Evolutionary conservation across 2,113 vertebrate species (phyloP).

Genomic region (Lasiurus borealis): DNA sequence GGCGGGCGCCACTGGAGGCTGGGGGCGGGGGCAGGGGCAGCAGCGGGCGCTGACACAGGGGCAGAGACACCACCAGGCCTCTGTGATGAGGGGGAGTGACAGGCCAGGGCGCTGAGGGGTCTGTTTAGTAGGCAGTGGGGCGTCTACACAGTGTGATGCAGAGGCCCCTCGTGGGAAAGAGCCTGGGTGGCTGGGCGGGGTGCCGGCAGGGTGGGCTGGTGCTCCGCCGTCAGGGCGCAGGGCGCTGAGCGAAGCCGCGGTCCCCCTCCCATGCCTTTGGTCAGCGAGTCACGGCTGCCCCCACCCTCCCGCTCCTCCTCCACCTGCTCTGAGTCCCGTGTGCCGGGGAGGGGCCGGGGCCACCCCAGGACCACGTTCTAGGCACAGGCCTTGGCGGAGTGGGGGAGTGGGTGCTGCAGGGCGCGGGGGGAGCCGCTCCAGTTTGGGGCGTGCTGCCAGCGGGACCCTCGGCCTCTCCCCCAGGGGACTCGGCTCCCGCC

Average conservation of each 20-base stretch:
- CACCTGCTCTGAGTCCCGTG: too few relatives aligned
- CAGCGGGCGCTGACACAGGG: too few relatives aligned
- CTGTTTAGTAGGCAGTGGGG: rapidly evolving
- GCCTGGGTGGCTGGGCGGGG: neutral
- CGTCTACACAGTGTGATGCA: rapidly evolving
- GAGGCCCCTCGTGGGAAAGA: neutral
- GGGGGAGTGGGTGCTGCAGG: rapidly evolving
- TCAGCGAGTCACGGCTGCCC: neutral
- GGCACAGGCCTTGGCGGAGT: too few relatives aligned
- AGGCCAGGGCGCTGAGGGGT: too few relatives aligned
- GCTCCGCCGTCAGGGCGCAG: neutral
- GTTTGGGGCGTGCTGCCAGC: too few relatives aligned
- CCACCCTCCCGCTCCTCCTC: too few relatives aligned
- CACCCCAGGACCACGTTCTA: too few relatives aligned
- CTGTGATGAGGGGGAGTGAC: rapidly evolving
- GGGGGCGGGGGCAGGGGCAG: too few relatives aligned
- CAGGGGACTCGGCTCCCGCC: neutral
- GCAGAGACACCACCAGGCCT: neutral
- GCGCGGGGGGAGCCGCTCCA: too few relatives aligned
- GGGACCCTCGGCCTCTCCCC: neutral
- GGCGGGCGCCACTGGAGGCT: too few relatives aligned
- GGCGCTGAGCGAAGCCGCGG: rapidly evolving
- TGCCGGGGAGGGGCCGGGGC: too few relatives aligned
- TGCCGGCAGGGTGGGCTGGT: neutral
- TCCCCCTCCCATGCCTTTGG: neutral